Conservation (phyloP, 2,888 invertebrate species). For the Hypercompe scribonia region DNA sequence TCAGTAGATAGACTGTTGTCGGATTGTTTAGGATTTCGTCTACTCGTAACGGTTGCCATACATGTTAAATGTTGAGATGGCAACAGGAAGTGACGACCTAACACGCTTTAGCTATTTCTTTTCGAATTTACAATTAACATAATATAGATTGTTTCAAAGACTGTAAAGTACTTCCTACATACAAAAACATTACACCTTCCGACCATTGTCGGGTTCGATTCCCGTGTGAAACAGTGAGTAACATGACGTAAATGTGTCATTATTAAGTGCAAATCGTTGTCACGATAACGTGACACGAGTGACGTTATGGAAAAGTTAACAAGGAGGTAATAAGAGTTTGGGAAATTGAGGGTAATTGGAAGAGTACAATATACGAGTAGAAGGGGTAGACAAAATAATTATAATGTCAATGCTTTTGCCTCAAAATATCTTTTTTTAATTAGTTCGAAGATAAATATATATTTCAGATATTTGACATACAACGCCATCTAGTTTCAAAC, state of each 20-base stretch:
- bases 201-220: conserved; percentile 46
- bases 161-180: conserved; percentile 35
- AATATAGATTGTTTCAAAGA: not conserved
- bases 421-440: no score
- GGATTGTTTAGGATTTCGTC: not conserved
- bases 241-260: conserved; percentile 32
- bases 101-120: not conserved
- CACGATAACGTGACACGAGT: conserved; percentile 15
- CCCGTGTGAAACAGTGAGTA: conserved; percentile 46
- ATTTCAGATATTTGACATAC: no score
- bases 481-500: no score
- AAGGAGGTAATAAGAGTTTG: not conserved
- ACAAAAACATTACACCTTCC: conserved; percentile 27
- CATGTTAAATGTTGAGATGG: not conserved
- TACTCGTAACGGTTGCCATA: not conserved
- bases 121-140: not conserved
- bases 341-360: not conserved
- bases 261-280: conserved; percentile 43
- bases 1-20: no score
- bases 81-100: not conserved
- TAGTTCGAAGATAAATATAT: no score
- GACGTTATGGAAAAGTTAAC: not conserved
- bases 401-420: no score
- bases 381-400: not conserved
- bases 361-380: not conserved